A percentile compares a stretch with the other conserved stretches of the same genome.
Evolutionary conservation across 2,113 vertebrate genomes (phyloP).

Genomic region (Notechis scutatus): DNA sequence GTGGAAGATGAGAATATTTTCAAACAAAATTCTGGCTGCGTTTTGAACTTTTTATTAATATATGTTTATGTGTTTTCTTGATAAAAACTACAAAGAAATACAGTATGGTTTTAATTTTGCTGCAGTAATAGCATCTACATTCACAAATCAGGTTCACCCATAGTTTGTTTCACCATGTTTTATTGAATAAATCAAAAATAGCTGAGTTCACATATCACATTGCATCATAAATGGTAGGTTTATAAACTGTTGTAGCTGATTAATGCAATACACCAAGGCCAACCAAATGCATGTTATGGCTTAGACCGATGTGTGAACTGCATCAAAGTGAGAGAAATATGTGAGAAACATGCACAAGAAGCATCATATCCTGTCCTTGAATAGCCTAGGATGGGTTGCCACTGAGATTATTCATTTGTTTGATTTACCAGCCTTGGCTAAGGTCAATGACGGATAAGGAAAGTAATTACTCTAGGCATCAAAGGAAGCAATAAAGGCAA

Average conservation of each 20-base stretch:
- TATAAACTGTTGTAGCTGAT: background rate
- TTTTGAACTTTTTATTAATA: background rate
- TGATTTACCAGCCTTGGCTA: background rate
- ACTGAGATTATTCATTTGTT: background rate
- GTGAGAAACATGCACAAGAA: background rate
- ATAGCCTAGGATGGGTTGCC: background rate
- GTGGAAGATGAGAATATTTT: background rate
- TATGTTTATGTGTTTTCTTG: background rate
- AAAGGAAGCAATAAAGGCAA: background rate
- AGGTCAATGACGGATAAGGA: background rate
- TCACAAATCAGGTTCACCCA: background rate
- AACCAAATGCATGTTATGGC: background rate
- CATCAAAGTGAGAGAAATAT: background rate
- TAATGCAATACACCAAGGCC: background rate
- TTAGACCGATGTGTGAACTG: background rate
- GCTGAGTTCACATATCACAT: background rate
- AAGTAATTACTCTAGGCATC: background rate
- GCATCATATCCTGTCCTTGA: background rate
- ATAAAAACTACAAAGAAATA: background rate
- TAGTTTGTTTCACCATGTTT: background rate
- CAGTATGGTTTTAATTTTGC: background rate
- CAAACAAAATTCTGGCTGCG: background rate
- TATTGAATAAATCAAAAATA: background rate
- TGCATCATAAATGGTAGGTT: background rate
- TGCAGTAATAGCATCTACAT: background rate